Percentiles rank a stretch among this genome's conserved stretches.
These are phyloP conservation scores for Cylas formicarius DNA, from an alignment of 1,140 invertebrate species.

Conservation along the genomic window DNA sequence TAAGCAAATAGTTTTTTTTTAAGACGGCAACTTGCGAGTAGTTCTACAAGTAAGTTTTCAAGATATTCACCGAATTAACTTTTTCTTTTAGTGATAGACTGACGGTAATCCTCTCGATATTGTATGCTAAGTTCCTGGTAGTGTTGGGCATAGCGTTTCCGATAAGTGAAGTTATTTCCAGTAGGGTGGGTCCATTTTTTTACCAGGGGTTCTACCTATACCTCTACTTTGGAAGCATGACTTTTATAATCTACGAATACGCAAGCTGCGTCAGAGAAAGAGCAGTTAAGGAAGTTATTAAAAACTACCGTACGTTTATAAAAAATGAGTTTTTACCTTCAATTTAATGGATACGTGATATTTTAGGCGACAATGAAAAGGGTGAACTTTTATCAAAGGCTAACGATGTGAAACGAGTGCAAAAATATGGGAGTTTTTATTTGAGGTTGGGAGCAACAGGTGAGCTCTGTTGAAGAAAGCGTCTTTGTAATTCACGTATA, in stretches of 20 bases:
- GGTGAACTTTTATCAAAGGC: slow-evolving; percentile 10
- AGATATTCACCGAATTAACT: no score
- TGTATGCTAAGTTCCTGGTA: slow-evolving; percentile 73
- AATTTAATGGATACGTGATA: slow-evolving; percentile 7
- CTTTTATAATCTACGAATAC: slow-evolving; percentile 77
- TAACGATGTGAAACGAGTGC: slow-evolving; percentile 36
- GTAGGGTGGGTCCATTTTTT: slow-evolving; percentile 54
- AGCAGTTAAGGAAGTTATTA: slow-evolving; percentile 45
- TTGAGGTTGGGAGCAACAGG: slow-evolving; percentile 72
- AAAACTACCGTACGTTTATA: slow-evolving; percentile 41
- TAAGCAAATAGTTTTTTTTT: slow-evolving; percentile 2
- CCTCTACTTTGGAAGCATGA: slow-evolving; percentile 67
- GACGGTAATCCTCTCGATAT: slow-evolving; percentile 57
- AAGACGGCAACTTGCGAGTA: no score
- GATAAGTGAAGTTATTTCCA: slow-evolving; percentile 61
- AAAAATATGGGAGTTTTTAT: slow-evolving; percentile 68
- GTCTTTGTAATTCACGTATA: no score
- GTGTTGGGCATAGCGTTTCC: slow-evolving; percentile 69
- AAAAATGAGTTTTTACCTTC: slow-evolving; percentile 1
- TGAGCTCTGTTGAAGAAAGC: slow-evolving; percentile 29
- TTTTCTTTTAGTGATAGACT: slow-evolving; percentile 44
- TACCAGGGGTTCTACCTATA: slow-evolving; percentile 81
- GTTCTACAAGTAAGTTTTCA: background rate
- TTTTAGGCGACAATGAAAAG: slow-evolving; percentile 42
- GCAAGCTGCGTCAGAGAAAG: slow-evolving; percentile 60